Base-by-base conservation (phyloP, 2,888 invertebrate genomes). In the Dasypolia templi region DNA sequence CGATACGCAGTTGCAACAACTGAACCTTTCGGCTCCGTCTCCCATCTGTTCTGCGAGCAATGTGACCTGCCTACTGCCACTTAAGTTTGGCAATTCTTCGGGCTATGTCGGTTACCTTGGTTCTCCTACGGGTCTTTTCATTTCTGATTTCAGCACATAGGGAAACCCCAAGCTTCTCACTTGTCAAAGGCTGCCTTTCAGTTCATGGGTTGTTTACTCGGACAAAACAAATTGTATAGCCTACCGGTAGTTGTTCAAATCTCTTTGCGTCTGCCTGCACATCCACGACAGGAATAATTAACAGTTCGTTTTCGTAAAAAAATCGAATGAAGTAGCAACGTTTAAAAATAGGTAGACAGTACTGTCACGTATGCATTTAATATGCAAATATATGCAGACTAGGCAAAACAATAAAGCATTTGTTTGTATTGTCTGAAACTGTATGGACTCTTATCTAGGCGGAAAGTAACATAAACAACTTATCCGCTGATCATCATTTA, bases 341-440 rank as follows among this genome's bases (percentile, higher is more conserved):
- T 32, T 71, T 64, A 63, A 66, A 75, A 65, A 56, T 77, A 44
- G 51, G 29, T 74, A 46, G 39, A 55, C 17, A 49, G 32, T 65
- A 32, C 46, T 62, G 68, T 63, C 68, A 77, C 32, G 55, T 26
- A 59, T 14, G 26, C 49, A 63, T 78, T 71, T 79, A 39, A 66
- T 12, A 79, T 81, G 81, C 63, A 81, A 81, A 81, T 70, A 59
- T 55, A 74, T 77, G 70, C 63, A 70, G 69, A 58, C 72, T 62
- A 68, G 61, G 17, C 66, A 67, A 70, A 81, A 81, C 81, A 81
- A 77, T 81, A 81, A 56, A 70, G 59, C 55, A 63, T 64, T 77
- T 46, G 58, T 70, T 74, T 53, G 70, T 81, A 73, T 81, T 77
- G 81, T 81, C 58, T 73, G 56, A 61, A 67, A 77, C 81, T 63